These are phyloP conservation scores for Neogale vison DNA, from an alignment of 2,113 vertebrate species.

Conservation along the genomic window DNA sequence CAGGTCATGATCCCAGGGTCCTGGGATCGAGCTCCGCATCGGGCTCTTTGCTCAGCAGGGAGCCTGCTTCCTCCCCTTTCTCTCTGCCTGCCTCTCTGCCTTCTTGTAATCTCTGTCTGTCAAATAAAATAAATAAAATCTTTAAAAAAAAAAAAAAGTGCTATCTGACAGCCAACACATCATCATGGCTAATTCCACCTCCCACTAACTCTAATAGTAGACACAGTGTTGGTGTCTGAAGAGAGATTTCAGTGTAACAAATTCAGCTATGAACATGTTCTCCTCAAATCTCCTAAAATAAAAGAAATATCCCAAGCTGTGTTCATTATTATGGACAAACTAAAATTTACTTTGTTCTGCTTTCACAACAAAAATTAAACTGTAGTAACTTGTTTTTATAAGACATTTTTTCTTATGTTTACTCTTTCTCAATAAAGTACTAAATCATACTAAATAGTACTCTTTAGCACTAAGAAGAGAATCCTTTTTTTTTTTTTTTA, in stretches of 20 bases:
- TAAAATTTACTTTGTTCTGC: neutral
- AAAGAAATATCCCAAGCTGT: neutral
- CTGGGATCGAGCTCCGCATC: no score
- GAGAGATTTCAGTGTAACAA: neutral
- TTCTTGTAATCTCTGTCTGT: no score
- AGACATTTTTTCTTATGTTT: neutral
- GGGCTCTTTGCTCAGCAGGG: no score
- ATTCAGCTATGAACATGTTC: neutral
- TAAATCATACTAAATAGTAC: neutral
- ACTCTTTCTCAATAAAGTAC: neutral
- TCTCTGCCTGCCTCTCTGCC: no score
- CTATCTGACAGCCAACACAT: neutral
- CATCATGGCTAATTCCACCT: neutral
- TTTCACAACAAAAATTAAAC: neutral
- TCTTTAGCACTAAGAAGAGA: neutral
- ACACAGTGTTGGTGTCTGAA: neutral
- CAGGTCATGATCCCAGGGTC: no score
- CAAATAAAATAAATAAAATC: no score
- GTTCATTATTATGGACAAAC: neutral
- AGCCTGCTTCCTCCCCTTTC: no score
- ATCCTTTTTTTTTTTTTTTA: no score
- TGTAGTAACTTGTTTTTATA: neutral
- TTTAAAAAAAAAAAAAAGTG: no score
- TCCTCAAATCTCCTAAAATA: constrained; percentile 12
- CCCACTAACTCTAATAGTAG: neutral